These are phyloP conservation scores for Pinctada fucata DNA, from an alignment of 2,888 invertebrate genomes.

Conservation along the genomic window DNA sequence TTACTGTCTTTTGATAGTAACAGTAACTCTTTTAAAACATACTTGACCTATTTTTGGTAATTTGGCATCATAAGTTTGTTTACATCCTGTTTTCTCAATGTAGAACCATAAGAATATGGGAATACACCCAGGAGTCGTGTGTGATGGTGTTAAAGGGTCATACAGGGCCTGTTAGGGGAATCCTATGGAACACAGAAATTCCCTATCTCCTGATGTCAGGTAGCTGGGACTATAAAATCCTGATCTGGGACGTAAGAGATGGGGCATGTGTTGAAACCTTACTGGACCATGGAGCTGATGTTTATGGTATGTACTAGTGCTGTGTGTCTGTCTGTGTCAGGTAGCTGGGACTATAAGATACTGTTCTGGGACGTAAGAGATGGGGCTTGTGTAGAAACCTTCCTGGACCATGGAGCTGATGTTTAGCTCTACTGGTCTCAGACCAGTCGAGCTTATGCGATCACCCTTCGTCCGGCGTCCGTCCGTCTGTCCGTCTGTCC, in stretches of 20 bases:
- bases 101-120: constrained; percentile 76
- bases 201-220: constrained; percentile 77
- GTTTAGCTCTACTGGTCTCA: too few species aligned
- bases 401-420: constrained; percentile 75
- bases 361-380: constrained; percentile 77
- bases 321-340: constrained; percentile 57
- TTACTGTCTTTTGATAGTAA: too few species aligned
- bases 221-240: constrained; percentile 77
- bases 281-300: constrained; percentile 78
- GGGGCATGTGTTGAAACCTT: constrained; percentile 75
- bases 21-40: too few species aligned
- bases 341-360: constrained; percentile 77
- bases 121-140: constrained; percentile 75
- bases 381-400: constrained; percentile 74
- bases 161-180: constrained; percentile 75
- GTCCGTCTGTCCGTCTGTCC: too few species aligned
- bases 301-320: constrained; percentile 74
- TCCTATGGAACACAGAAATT: constrained; percentile 77
- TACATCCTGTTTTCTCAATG: background rate
- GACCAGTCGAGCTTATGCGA: too few species aligned
- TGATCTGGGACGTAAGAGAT: constrained; percentile 77
- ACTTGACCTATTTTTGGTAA: too few species aligned
- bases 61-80: too few species aligned
- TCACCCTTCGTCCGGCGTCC: too few species aligned
- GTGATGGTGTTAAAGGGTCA: constrained; percentile 75